These are phyloP conservation scores for Antrozous pallidus DNA, from an alignment of 2,797 vertebrate species.

Conservation along the genomic window DNA sequence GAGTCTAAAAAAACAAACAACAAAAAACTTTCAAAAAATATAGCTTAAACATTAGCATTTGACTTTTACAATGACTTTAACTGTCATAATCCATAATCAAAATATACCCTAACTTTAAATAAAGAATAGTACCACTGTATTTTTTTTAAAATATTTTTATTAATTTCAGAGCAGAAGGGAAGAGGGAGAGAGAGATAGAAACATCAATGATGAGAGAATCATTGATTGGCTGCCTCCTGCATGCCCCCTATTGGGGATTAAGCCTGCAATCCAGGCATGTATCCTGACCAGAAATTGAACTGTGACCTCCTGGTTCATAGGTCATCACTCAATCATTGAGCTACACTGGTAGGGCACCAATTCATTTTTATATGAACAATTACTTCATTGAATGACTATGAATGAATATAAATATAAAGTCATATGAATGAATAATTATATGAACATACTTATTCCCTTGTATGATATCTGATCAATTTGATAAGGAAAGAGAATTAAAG, in stretches of 20 bases:
- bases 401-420: not conserved
- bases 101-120: slow-evolving; percentile 3
- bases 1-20: not conserved
- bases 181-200: no score
- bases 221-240: no score
- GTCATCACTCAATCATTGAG: no score
- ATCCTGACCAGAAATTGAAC: no score
- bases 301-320: no score
- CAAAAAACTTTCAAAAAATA: not conserved
- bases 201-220: no score
- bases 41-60: not conserved
- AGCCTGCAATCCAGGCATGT: no score
- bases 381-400: not conserved
- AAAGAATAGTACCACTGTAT: not conserved
- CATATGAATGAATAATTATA: not conserved
- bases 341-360: no score
- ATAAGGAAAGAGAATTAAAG: not conserved
- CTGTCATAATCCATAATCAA: not conserved
- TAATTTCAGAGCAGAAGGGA: no score
- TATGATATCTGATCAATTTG: not conserved
- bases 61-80: not conserved
- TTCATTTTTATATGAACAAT: not conserved
- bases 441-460: not conserved
- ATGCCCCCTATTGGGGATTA: no score
- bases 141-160: no score